Base-by-base conservation (phyloP, 1,140 invertebrate genomes). In the Tetramorium parvispinum region DNA sequence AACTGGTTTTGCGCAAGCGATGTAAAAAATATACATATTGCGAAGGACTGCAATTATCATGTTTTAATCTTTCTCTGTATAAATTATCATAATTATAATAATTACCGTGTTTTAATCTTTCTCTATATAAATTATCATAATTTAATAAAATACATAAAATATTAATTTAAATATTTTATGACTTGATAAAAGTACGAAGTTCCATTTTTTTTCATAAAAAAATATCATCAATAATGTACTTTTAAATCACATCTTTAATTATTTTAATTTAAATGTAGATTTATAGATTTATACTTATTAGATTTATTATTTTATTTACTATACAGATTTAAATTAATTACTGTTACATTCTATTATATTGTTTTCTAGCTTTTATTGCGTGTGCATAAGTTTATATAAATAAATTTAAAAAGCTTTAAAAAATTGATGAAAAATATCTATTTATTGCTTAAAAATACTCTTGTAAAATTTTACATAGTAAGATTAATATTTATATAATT, bases 21-120 rank as follows among this genome's bases (percentile, higher is more conserved):
- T 8, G 70, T n/a, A 32, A 75, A 55, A 24, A 75, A 49, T n/a
- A n/a, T 73, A 32, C 68, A 53, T 71, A 49, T 32, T 46, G 6
- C 6, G 16, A 76, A 40, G 43, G 3, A 21, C 18, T 61, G 6
- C 46, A 77, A 61, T 77, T 61, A 55, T 0, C 5, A 7, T 6
- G n/a, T 40, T 55, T 70, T 18, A 46, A 21, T 40, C 63, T 66
- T 49, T 68, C 21, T 59, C 55, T 24, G 21, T 24, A 59, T 59
- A 59, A 10, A 55, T 55, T 55, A 55, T 11, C 11, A 46, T 46
- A 65, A 46, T 46, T 46, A 53, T 46, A 46, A 46, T 68, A 43
- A 68, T 71, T 51, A 43, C 7, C 8, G 6, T 7, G 37, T 43
- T 46, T 61, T 16, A 11, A 55, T 55, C n/a, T 55, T 49, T 16